phyloP scores from a whole-genome alignment of 1,140 invertebrate species.

The Drosophila setifemur region DNA sequence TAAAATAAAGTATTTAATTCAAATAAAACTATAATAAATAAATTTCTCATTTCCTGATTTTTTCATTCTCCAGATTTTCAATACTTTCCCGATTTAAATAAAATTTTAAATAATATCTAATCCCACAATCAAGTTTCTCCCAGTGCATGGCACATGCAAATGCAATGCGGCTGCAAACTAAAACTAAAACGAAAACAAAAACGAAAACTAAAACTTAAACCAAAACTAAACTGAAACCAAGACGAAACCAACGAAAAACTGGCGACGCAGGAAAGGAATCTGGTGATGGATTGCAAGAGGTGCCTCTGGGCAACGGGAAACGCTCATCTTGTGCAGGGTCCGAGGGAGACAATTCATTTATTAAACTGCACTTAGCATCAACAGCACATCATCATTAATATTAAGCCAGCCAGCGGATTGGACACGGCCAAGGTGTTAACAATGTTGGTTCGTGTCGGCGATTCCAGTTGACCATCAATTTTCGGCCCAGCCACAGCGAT shows the following conservation, averaged over 20 bases:
- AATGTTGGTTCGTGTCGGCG: slow-evolving; percentile 13
- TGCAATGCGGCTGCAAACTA: slow-evolving; percentile 33
- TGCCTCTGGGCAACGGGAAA: slow-evolving; percentile 51
- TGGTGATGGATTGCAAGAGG: slow-evolving; percentile 60
- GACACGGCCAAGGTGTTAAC: slow-evolving; percentile 39
- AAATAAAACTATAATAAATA: too few relatives aligned
- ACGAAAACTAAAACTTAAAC: not conserved
- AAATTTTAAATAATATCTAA: too few relatives aligned
- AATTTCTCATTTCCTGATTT: too few relatives aligned
- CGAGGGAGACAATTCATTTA: slow-evolving; percentile 76
- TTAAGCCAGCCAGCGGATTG: slow-evolving; percentile 18
- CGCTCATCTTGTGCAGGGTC: slow-evolving; percentile 2
- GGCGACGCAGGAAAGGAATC: too few relatives aligned
- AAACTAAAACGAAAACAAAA: not conserved
- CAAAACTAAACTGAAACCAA: slow-evolving; percentile 6
- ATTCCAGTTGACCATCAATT: slow-evolving; percentile 34
- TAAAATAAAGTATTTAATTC: too few relatives aligned
- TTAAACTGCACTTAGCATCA: slow-evolving; percentile 82
- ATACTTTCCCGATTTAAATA: too few relatives aligned
- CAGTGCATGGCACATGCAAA: slow-evolving; percentile 56
- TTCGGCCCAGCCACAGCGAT: slow-evolving; percentile 6
- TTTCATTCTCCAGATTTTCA: too few relatives aligned
- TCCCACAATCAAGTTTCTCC: too few relatives aligned
- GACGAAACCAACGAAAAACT: too few relatives aligned
- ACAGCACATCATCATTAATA: slow-evolving; percentile 80